These are phyloP conservation scores for Drosophila kohkoa DNA, from an alignment of 1,140 invertebrate genomes.

Conservation along the genomic window DNA sequence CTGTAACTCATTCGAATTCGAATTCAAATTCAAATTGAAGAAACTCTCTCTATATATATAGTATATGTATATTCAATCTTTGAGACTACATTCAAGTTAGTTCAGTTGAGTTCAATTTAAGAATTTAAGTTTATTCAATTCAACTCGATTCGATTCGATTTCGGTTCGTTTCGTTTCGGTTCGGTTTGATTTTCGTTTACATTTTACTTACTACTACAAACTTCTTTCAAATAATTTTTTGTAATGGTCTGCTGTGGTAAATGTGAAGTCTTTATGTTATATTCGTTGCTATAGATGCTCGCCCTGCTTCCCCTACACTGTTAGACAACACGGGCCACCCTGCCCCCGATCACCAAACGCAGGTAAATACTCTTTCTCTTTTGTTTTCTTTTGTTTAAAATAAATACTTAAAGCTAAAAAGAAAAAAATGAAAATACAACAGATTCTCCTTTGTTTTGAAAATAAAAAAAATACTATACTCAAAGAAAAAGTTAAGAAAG, in stretches of 20 bases:
- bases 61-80: conserved; percentile 14
- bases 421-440: conserved; percentile 48
- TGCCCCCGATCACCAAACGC: conserved; percentile 85
- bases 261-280: conserved; percentile 87
- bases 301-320: conserved; percentile 85
- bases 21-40: conserved; percentile 2
- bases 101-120: conserved; percentile 33
- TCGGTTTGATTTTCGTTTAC: conserved; percentile 31
- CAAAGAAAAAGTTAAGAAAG: conserved; percentile 67
- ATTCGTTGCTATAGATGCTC: conserved; percentile 87
- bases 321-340: conserved; percentile 85
- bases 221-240: conserved; percentile 84
- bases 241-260: conserved; percentile 85
- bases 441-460: conserved; percentile 65
- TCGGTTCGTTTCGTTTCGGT: conserved; percentile 16
- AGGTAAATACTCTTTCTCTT: conserved; percentile 85
- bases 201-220: conserved; percentile 76
- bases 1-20: conserved; percentile 34
- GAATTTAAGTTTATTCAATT: conserved; percentile 33
- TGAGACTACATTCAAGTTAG: conserved; percentile 64
- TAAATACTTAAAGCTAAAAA: conserved; percentile 63
- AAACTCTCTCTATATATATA: neutral
- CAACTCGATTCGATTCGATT: conserved; percentile 1
- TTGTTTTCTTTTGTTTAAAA: conserved; percentile 74
- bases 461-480: conserved; percentile 53